Base-by-base conservation (phyloP, 2,797 vertebrate species). In the Heliangelus exortis region DNA sequence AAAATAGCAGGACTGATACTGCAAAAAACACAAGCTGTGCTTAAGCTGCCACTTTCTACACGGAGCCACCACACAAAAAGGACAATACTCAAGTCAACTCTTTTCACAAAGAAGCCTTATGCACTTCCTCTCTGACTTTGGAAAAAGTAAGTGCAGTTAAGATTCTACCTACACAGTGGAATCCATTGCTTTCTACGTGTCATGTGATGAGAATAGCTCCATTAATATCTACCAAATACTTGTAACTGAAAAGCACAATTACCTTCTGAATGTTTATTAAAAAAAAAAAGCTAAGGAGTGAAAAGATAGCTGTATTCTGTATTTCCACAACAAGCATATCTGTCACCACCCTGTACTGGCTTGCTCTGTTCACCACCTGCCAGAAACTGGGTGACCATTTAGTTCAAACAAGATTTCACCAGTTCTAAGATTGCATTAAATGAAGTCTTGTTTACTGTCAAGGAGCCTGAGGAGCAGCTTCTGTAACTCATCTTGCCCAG, bases 341-440 rank as follows among this genome's bases (percentile, higher is more conserved):
- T 19, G 33, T 61, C 48, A 65, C n/a, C 85, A 80, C 81, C 93
- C 34, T 95, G 94, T 80, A 83, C 57, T 45, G 10, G 80, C n/a
- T 93, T 11, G 1, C 41, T 29, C 73, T 77, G 84, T 88, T 79
- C 57, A 58, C 19, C 74, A 65, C 54, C 67, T 78, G 84, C 69
- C 59, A 78, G 43, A 89, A 29, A 63, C 83, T 43, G 78, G 58
- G 72, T 94, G 72, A 41, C 74, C 28, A 58, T 89, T 94, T 73
- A 80, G 95, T 54, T 83, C 41, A 16, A 96, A 86, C 94, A 93
- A 95, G 97, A 96, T 72, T 65, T 90, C 82, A 53, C 82, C 83
- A 16, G 8, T n/a, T 73, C 76, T 62, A 3, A 90, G 95, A 96
- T 51, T 96, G 74, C 81, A 94, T 41, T 94, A 83, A 96, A 96